phyloP scores from a whole-genome alignment of 2,888 invertebrate genomes.

The Apamea sordens region DNA sequence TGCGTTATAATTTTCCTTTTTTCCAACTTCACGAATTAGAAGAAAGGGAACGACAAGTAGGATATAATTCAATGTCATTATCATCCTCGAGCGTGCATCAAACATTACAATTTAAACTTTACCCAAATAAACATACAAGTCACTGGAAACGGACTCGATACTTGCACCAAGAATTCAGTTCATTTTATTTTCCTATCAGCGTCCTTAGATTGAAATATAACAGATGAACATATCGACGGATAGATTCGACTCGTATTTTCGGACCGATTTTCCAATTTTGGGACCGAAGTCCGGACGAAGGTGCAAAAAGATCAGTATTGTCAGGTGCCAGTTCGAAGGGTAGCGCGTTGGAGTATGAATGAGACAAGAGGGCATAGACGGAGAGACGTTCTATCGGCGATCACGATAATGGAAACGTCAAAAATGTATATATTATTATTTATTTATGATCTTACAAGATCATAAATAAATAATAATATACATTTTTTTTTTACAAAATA shows the following conservation, averaged over 20 bases:
- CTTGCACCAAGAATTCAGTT: background rate
- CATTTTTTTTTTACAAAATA: too few relatives aligned
- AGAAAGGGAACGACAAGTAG: slow-evolving; percentile 25
- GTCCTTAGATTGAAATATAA: background rate
- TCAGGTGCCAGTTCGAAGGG: slow-evolving; percentile 47
- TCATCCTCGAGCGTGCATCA: too few relatives aligned
- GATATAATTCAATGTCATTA: too few relatives aligned
- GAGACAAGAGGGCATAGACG: background rate
- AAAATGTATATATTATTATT: too few relatives aligned
- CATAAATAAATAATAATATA: too few relatives aligned
- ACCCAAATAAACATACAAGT: background rate
- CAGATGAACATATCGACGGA: slow-evolving; percentile 29
- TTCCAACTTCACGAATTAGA: slow-evolving; percentile 18
- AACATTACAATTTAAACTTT: background rate
- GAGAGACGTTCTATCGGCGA: background rate
- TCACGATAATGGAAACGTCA: background rate
- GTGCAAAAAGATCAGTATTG: slow-evolving; percentile 55
- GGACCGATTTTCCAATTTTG: slow-evolving; percentile 55
- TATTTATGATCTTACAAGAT: too few relatives aligned
- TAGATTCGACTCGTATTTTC: slow-evolving; percentile 28
- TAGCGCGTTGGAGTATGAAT: slow-evolving; percentile 34
- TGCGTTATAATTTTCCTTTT: too few relatives aligned
- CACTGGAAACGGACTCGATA: background rate
- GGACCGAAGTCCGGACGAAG: slow-evolving; percentile 16
- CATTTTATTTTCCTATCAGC: background rate